These are phyloP conservation scores for Sandelia bainsii DNA, from an alignment of 2,797 vertebrate species.

Conservation along the genomic window DNA sequence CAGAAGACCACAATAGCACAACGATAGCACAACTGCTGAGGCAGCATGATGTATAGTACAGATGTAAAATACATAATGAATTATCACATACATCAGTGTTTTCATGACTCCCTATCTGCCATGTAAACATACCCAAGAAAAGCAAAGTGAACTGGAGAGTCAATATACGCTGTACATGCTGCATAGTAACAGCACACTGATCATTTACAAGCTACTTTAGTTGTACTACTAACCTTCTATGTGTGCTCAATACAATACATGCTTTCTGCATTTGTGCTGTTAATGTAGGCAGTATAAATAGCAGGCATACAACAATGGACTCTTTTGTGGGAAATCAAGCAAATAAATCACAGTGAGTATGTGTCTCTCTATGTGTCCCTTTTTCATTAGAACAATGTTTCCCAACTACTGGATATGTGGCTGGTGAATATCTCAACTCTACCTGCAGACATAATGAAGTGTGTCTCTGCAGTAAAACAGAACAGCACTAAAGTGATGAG, in stretches of 20 bases:
- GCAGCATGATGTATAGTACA: slow-evolving; percentile 12
- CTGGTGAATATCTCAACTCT: slow-evolving; percentile 97
- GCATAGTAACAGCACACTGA: slow-evolving; percentile 3
- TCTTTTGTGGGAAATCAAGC: slow-evolving; percentile 82
- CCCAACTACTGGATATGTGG: slow-evolving; percentile 91
- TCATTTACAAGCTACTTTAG: slow-evolving; percentile 10
- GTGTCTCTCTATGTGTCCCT: slow-evolving; percentile 87
- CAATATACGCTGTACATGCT: neutral
- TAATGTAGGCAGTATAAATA: slow-evolving; percentile 59
- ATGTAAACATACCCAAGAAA: neutral
- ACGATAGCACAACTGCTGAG: slow-evolving; percentile 24
- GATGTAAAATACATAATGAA: slow-evolving; percentile 36
- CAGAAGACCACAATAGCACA: neutral
- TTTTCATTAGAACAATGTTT: slow-evolving; percentile 92
- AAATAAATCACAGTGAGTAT: slow-evolving; percentile 91
- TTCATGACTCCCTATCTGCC: slow-evolving; percentile 39
- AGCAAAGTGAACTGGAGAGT: neutral
- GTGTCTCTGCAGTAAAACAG: slow-evolving; percentile 99
- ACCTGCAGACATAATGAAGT: slow-evolving; percentile 99
- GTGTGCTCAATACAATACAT: slow-evolving; percentile 7
- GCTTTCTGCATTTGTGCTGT: slow-evolving; percentile 26
- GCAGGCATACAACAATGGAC: slow-evolving; percentile 73
- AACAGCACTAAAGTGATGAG: slow-evolving; percentile 99
- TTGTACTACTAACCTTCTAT: slow-evolving; percentile 22
- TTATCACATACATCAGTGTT: slow-evolving; percentile 45